Evolutionary conservation across 92 coral and sea anemone genomes (phyloP), one percentile per base, ranked within the genome.

Genomic region (Epizoanthus ramosus): DNA sequence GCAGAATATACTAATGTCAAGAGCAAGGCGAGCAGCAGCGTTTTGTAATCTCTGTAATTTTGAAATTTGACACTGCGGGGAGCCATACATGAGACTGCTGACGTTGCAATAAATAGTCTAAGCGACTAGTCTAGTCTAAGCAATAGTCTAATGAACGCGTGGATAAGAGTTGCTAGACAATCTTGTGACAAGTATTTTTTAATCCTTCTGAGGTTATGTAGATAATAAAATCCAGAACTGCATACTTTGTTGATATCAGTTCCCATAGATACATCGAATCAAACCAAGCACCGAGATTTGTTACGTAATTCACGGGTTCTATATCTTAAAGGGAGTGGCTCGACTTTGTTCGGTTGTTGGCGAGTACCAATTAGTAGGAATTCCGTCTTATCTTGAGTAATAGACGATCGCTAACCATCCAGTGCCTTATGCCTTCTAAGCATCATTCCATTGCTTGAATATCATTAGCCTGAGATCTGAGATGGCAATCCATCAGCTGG

Each of bases 351-450:
- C 67, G 73, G 73, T 73, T 84, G 87, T 19, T 73, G 87, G 50
- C 73, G 81, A 68, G 87, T 85, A 71, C 84, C 84, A 77, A 85
- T 77, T 7, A 76, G 65, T 17, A 75, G 74, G 54, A 80, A 80
- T 65, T 87, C 86, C 61, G 86, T 80, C 68, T 87, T 80, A 22
- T 68, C 80, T 86, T 86, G 80, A 79, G 33, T 57, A 86, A 64
- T 66, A 86, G 80, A 57, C 83, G 83, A 64, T 86, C 74, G 71
- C 83, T 72, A 77, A 86, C 76, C 85, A 86, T 86, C 81, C 89
- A 87, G 74, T 73, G 58, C 31, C 83, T 63, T 84, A 84, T 84
- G 12, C 73, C 75, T 56, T 83, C 70, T 13, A 83, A 57, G 31
- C 80, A 83, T 68, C 56, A 3, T 74, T 83, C 80, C 86, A 83